These are phyloP conservation scores for Trichomycterus rosablanca DNA, from an alignment of 2,113 vertebrate genomes.

Conservation along the genomic window DNA sequence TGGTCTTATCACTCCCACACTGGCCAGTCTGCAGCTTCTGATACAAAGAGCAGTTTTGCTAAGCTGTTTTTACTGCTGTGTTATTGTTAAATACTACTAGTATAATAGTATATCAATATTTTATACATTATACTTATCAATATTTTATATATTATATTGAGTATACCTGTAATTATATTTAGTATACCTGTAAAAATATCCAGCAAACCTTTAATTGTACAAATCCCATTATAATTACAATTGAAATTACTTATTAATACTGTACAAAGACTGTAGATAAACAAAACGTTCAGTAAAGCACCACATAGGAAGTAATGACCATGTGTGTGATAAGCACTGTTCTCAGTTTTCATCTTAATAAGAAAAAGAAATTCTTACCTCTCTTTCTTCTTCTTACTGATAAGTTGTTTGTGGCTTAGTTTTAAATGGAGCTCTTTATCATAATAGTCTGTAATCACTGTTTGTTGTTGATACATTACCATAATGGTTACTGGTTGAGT, in stretches of 20 bases:
- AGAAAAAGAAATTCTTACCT: constrained; percentile 27
- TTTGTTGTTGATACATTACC: constrained; percentile 14
- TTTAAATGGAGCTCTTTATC: constrained; percentile 1
- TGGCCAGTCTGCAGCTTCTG: constrained; percentile 33
- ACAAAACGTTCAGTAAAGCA: neutral
- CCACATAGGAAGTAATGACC: neutral
- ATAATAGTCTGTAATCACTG: constrained; percentile 6
- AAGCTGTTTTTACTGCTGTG: too few relatives aligned
- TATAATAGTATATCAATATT: too few relatives aligned
- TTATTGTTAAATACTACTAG: too few relatives aligned
- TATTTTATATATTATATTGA: too few relatives aligned
- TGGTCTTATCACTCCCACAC: constrained; percentile 39
- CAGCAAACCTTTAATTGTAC: too few relatives aligned
- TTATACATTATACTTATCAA: too few relatives aligned
- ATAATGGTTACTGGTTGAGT: constrained; percentile 12
- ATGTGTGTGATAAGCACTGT: neutral
- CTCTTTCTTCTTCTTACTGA: constrained; percentile 19
- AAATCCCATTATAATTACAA: too few relatives aligned
- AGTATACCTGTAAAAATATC: too few relatives aligned
- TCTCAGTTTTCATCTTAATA: neutral
- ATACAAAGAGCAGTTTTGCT: constrained; percentile 28
- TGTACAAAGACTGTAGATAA: neutral
- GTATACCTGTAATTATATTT: too few relatives aligned
- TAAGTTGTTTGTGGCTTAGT: constrained; percentile 1
- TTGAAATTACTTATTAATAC: neutral